Evolutionary conservation across 2,888 invertebrate genomes (phyloP).

Genomic region (Heliconius charithonia): DNA sequence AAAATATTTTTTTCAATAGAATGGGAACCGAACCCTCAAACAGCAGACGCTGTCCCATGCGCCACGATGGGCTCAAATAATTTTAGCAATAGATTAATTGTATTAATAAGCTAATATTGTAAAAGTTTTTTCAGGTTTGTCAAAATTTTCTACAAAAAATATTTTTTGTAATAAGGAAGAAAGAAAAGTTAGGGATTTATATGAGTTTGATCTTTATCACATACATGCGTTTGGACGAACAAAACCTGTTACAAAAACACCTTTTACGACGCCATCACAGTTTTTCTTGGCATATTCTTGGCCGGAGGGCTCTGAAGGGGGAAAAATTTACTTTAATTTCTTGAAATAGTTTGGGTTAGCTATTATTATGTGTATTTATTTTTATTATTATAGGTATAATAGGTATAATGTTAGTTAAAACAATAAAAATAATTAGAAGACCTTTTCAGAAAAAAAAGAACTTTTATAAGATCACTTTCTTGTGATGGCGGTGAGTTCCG

Average conservation of each 20-base stretch:
- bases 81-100: no score
- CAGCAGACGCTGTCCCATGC: no score
- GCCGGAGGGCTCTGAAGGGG: not conserved
- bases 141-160: not conserved
- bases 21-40: no score
- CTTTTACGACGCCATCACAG: conserved; percentile 13
- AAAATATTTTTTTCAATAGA: no score
- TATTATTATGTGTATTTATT: not conserved
- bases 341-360: not conserved
- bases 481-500: no score
- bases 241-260: conserved; percentile 28
- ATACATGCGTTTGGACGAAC: conserved; percentile 15
- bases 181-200: conserved; percentile 11
- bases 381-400: not conserved
- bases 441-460: no score
- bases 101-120: not conserved
- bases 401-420: no score
- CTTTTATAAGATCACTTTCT: no score
- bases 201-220: conserved; percentile 15
- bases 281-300: conserved; percentile 14
- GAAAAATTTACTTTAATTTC: not conserved
- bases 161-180: conserved; percentile 1
- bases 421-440: no score
- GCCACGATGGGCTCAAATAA: no score
- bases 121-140: not conserved